These are phyloP conservation scores for Pardosa pseudoannulata DNA, from an alignment of 2,888 invertebrate genomes.

Conservation along the genomic window DNA sequence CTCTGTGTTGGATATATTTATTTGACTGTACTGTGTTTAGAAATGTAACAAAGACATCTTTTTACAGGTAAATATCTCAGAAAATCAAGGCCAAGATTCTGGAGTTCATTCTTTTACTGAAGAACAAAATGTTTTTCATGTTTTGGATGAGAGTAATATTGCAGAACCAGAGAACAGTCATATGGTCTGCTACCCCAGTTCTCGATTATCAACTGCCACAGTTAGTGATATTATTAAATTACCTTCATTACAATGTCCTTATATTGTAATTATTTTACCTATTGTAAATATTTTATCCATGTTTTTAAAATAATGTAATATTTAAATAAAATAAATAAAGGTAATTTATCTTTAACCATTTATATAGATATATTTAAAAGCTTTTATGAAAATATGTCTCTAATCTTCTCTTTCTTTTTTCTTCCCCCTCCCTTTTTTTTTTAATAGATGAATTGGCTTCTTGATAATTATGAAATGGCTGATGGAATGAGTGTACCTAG, in stretches of 20 bases:
- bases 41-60: too few relatives aligned
- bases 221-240: conserved; percentile 13
- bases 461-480: conserved; percentile 98
- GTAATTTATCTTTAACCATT: too few relatives aligned
- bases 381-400: too few relatives aligned
- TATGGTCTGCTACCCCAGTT: conserved; percentile 60
- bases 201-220: conserved; percentile 62
- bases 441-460: conserved; percentile 95
- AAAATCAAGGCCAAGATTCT: conserved; percentile 34
- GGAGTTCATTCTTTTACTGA: conserved; percentile 47
- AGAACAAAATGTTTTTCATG: conserved; percentile 63
- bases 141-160: conserved; percentile 51
- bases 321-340: too few relatives aligned
- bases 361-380: too few relatives aligned
- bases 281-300: too few relatives aligned
- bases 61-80: conserved; percentile 43
- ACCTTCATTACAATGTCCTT: not conserved
- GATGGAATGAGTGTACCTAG: conserved; percentile 95
- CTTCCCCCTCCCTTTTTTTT: too few relatives aligned
- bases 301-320: too few relatives aligned
- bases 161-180: conserved; percentile 64
- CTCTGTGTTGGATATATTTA: too few relatives aligned
- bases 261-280: too few relatives aligned
- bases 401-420: too few relatives aligned
- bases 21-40: too few relatives aligned